These are phyloP conservation scores for Nasonia oneida DNA, from an alignment of 2,888 invertebrate genomes.

Conservation along the genomic window DNA sequence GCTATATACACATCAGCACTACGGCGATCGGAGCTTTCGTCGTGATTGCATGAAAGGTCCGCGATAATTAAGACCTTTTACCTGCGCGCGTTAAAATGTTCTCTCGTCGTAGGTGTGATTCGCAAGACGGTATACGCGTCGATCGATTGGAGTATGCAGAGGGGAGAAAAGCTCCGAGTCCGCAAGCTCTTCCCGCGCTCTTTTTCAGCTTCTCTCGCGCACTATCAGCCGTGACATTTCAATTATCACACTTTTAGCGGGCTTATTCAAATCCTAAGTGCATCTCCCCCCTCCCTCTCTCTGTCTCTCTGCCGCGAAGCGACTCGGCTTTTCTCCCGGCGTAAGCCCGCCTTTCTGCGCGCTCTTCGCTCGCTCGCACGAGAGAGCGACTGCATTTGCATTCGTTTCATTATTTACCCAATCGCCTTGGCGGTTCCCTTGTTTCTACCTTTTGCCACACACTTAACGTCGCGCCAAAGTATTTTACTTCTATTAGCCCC, in stretches of 20 bases:
- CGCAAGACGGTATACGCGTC: too few species aligned
- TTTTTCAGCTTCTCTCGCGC: background rate
- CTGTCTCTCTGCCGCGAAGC: slow-evolving; percentile 33
- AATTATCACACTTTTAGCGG: slow-evolving; percentile 74
- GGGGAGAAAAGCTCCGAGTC: background rate
- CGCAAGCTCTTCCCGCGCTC: background rate
- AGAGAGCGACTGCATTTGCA: slow-evolving; percentile 70
- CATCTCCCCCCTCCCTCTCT: slow-evolving; percentile 64
- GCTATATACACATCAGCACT: slow-evolving; percentile 23
- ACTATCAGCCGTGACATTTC: slow-evolving; percentile 67
- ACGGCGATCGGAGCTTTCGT: slow-evolving; percentile 18
- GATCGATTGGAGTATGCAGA: background rate
- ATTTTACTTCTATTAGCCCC: slow-evolving; percentile 63
- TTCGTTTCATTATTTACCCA: slow-evolving; percentile 74
- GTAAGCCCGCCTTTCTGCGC: slow-evolving; percentile 61
- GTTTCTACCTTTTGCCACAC: slow-evolving; percentile 63
- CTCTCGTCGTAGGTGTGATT: too few species aligned
- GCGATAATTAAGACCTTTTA: slow-evolving; percentile 45
- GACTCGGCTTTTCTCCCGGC: slow-evolving; percentile 6
- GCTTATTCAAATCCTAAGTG: slow-evolving; percentile 76
- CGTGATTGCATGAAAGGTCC: slow-evolving; percentile 34
- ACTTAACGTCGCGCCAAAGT: slow-evolving; percentile 59
- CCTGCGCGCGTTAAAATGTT: too few species aligned
- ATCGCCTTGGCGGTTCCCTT: slow-evolving; percentile 68
- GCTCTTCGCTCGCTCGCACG: slow-evolving; percentile 62